These are phyloP conservation scores for Morus bassanus DNA, from an alignment of 2,797 vertebrate genomes.

Conservation along the genomic window DNA sequence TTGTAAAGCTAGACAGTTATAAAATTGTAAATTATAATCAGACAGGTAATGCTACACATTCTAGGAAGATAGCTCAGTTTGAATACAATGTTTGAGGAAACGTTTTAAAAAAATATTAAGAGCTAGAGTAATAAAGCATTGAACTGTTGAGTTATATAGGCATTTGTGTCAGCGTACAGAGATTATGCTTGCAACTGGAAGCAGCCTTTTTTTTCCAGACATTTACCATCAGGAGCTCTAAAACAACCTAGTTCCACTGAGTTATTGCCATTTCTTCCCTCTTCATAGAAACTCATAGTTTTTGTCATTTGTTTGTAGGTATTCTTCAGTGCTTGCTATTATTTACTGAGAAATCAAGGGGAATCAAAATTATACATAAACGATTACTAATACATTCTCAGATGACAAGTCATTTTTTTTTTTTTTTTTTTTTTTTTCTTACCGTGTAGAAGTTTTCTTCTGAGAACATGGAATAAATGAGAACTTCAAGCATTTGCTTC, in stretches of 20 bases:
- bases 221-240: background rate
- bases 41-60: background rate
- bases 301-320: background rate
- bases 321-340: background rate
- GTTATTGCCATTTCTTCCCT: background rate
- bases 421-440: too few species aligned
- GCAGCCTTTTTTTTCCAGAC: background rate
- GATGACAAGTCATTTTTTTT: background rate
- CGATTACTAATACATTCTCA: background rate
- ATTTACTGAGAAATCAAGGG: background rate
- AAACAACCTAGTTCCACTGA: background rate
- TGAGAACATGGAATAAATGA: background rate
- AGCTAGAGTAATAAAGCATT: background rate
- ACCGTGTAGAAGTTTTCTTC: background rate
- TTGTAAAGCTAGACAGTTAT: background rate
- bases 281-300: background rate
- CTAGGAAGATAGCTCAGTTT: conserved; percentile 8
- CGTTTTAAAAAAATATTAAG: background rate
- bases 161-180: background rate
- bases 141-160: background rate
- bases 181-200: background rate
- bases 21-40: conserved; percentile 39
- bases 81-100: conserved; percentile 9
- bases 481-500: background rate
- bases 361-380: background rate